These are phyloP conservation scores for Pedionomus torquatus DNA, from an alignment of 2,113 vertebrate genomes.

Conservation along the genomic window DNA sequence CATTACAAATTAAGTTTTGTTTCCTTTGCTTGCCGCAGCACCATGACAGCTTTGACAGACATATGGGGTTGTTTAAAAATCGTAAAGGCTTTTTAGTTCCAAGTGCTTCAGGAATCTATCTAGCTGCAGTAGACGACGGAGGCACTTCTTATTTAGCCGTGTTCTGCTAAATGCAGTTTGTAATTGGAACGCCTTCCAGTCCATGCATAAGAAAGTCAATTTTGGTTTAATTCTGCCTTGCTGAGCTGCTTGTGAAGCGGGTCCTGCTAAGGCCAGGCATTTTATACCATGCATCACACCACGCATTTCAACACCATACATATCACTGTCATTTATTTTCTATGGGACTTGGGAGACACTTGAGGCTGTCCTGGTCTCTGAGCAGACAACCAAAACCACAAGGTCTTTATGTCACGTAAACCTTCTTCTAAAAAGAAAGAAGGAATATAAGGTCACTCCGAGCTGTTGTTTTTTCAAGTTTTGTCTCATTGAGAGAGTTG, in stretches of 20 bases:
- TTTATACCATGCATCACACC: neutral
- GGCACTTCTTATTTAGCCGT: constrained; percentile 62
- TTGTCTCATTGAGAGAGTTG: neutral
- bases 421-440: neutral
- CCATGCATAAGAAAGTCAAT: neutral
- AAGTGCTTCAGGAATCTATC: constrained; percentile 59
- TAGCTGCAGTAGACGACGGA: constrained; percentile 43
- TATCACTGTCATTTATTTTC: neutral
- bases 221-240: neutral
- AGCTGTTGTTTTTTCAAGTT: neutral
- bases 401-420: neutral
- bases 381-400: neutral
- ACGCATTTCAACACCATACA: neutral
- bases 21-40: constrained; percentile 65
- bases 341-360: neutral
- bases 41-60: constrained; percentile 73
- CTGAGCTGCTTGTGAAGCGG: neutral
- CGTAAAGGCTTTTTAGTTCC: constrained; percentile 60
- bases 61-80: constrained; percentile 70
- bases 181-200: constrained; percentile 12
- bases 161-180: constrained; percentile 51
- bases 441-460: neutral
- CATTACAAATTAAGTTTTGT: constrained; percentile 69
- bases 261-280: neutral
- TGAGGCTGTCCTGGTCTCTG: neutral